phyloP scores from a whole-genome alignment of 2,888 invertebrate genomes.

The Ectemnius cavifrons region DNA sequence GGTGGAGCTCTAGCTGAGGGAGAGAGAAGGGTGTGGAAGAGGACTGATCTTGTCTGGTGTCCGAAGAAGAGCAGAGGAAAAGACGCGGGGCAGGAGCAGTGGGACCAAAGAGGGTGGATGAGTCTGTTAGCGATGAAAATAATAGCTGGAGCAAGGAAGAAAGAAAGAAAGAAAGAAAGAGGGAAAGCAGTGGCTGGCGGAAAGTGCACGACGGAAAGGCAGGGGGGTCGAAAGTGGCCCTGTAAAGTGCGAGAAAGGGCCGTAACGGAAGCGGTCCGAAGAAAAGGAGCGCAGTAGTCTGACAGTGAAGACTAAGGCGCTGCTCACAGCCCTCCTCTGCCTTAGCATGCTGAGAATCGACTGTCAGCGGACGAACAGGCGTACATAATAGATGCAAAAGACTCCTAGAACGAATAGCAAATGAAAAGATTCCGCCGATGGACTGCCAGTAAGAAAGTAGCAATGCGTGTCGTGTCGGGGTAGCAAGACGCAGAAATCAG shows the following conservation, averaged over 20 bases:
- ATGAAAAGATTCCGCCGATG: too few species aligned
- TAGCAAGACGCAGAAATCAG: not conserved
- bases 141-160: slow-evolving; percentile 33
- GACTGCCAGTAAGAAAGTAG: too few species aligned
- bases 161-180: slow-evolving; percentile 1
- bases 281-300: not conserved
- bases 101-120: slow-evolving; percentile 44
- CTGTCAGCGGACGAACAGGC: too few species aligned
- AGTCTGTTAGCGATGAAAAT: slow-evolving; percentile 58
- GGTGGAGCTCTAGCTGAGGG: slow-evolving; percentile 26
- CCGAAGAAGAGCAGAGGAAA: slow-evolving; percentile 32
- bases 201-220: slow-evolving; percentile 34
- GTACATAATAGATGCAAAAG: too few species aligned
- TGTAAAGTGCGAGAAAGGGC: slow-evolving; percentile 17
- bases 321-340: slow-evolving; percentile 9
- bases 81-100: too few species aligned
- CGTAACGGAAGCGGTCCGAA: not conserved
- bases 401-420: too few species aligned
- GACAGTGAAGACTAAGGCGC: slow-evolving; percentile 8
- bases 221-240: slow-evolving; percentile 38
- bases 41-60: slow-evolving; percentile 36
- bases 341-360: too few species aligned
- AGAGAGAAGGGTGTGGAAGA: slow-evolving; percentile 3
- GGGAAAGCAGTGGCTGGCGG: slow-evolving; percentile 11
- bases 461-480: too few species aligned